Evolutionary conservation across 2,113 vertebrate genomes (phyloP).

Genomic region (Catagonus wagneri): DNA sequence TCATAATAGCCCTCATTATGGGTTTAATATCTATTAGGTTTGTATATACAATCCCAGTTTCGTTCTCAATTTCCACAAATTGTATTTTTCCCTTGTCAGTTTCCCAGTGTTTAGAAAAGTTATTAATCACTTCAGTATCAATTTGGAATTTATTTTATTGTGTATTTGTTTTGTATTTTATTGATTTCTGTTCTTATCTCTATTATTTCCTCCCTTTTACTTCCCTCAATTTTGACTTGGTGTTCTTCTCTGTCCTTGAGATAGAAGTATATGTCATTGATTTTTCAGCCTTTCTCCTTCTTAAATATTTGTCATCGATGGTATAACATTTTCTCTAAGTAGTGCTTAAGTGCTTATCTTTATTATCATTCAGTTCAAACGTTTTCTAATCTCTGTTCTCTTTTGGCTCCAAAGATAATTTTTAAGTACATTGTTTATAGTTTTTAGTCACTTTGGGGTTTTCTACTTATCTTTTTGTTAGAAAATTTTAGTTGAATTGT

Average conservation of each 20-base stretch:
- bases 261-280: neutral
- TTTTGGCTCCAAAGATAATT: neutral
- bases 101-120: neutral
- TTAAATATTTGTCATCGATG: neutral
- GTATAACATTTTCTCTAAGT: neutral
- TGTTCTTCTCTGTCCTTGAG: neutral
- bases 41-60: neutral
- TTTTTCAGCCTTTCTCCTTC: neutral
- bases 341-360: neutral
- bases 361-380: neutral
- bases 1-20: neutral
- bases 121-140: slow-evolving; percentile 1
- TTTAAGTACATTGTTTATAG: neutral
- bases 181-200: neutral
- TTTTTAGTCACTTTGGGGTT: neutral
- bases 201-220: neutral
- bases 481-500: neutral
- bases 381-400: neutral
- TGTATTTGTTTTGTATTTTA: neutral
- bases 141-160: neutral
- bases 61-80: neutral
- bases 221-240: neutral
- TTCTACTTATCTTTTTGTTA: neutral
- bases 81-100: neutral
- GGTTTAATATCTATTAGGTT: neutral